Conservation (phyloP, 2,797 vertebrate genomes). For the Discoglossus pictus region DNA sequence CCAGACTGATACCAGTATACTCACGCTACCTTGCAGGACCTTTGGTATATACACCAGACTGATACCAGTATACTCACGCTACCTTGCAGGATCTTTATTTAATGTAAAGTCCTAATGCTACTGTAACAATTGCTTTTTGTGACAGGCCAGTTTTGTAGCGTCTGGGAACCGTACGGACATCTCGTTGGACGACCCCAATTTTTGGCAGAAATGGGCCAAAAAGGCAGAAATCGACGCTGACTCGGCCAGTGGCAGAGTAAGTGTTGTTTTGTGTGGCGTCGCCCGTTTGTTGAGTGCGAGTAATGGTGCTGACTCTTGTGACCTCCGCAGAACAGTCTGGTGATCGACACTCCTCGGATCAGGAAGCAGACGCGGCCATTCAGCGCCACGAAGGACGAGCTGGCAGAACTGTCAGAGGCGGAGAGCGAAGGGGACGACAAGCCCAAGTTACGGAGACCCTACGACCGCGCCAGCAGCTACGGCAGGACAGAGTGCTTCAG, state of each 20-base stretch:
- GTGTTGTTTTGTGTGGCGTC: conserved; percentile 56
- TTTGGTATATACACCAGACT: too few relatives aligned
- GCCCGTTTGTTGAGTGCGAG: too few relatives aligned
- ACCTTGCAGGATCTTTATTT: too few relatives aligned
- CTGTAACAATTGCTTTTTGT: conserved; percentile 57
- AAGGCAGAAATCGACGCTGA: conserved; percentile 96
- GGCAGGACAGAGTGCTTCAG: conserved; percentile 96
- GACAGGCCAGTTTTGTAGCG: conserved; percentile 96
- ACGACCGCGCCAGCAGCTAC: conserved; percentile 88
- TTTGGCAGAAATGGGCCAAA: conserved; percentile 99
- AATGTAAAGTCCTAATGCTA: too few relatives aligned
- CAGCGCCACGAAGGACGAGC: conserved; percentile 93
- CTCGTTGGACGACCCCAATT: conserved; percentile 96
- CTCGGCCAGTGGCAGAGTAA: conserved; percentile 91
- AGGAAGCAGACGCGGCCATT: conserved; percentile 95
- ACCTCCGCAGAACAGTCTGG: conserved; percentile 90
- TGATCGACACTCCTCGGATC: conserved; percentile 96
- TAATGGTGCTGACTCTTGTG: conserved; percentile 36
- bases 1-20: too few relatives aligned
- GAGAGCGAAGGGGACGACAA: conserved; percentile 92
- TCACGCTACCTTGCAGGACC: too few relatives aligned
- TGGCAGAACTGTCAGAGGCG: conserved; percentile 92
- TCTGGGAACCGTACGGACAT: conserved; percentile 98
- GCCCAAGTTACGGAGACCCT: conserved; percentile 88
- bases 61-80: too few relatives aligned